phyloP scores from a whole-genome alignment of 2,113 vertebrate species.

The Nothobranchius furzeri region DNA sequence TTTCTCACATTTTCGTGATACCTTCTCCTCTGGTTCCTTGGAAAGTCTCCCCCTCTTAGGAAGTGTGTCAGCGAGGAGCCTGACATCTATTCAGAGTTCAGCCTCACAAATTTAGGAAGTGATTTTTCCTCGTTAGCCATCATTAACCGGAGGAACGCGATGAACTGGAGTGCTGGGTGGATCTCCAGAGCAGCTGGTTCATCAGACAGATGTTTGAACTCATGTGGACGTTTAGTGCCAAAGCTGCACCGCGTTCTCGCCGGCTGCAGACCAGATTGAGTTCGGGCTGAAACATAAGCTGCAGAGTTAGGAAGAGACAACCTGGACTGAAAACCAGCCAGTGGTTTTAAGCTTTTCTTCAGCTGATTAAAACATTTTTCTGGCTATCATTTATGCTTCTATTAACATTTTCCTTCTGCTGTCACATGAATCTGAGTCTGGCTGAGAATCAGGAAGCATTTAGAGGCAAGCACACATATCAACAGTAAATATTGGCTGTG shows the following conservation, averaged over 20 bases:
- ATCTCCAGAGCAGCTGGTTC: slow-evolving; percentile 26
- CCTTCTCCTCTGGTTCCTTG: slow-evolving; percentile 12
- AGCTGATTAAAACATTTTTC: too few relatives aligned
- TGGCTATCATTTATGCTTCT: too few relatives aligned
- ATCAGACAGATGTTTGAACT: slow-evolving; percentile 48
- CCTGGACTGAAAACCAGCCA: not conserved
- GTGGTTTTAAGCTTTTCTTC: too few relatives aligned
- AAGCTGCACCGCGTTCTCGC: slow-evolving; percentile 4
- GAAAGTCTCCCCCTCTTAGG: slow-evolving; percentile 41
- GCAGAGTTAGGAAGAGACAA: not conserved
- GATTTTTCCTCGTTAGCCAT: slow-evolving; percentile 40
- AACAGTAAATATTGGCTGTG: slow-evolving; percentile 43
- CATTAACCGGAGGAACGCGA: slow-evolving; percentile 46
- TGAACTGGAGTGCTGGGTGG: slow-evolving; percentile 14
- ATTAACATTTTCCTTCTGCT: not conserved
- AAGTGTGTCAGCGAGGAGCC: slow-evolving; percentile 25
- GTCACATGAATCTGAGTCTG: not conserved
- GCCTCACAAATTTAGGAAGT: slow-evolving; percentile 19
- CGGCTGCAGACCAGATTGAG: slow-evolving; percentile 16
- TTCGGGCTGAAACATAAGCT: slow-evolving; percentile 13
- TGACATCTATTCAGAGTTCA: slow-evolving; percentile 31
- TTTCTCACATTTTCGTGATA: slow-evolving; percentile 5
- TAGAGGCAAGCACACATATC: not conserved
- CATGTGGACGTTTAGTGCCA: slow-evolving; percentile 29
- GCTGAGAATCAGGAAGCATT: slow-evolving; percentile 3